Base-by-base conservation (phyloP, 2,113 vertebrate species). In the Ameiurus melas region DNA sequence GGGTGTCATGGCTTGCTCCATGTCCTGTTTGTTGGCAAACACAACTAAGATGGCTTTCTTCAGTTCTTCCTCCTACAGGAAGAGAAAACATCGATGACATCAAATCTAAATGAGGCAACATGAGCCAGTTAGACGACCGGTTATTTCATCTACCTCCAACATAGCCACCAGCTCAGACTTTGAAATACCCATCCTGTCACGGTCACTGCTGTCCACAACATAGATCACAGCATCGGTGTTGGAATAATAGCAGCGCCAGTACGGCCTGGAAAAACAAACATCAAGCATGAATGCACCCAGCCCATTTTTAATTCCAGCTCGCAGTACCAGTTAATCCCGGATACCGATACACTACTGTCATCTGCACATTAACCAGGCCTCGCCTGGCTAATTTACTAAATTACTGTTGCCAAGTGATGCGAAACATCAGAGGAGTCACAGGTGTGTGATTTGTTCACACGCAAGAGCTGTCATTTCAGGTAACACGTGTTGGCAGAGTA, bases 11-110 rank as follows among this genome's bases (percentile, higher is more conserved):
- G 98, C 97, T 92, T 98, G 97, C 78, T 98, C 98, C 98, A 99
- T 99, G 92, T 99, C 98, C 93, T 99, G 98, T 89, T 99, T 99
- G 92, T 99, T 99, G 53, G 98, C 98, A 94, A 99, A 99, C 78
- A 99, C 98, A 90, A 99, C 97, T 89, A 99, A 94, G 93, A 99
- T 98, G 5, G 98, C 98, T 93, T 99, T 99, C 94, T 98, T 98
- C 91, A 99, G 92, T 92, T 99, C 98, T 87, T 99, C 98, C 89
- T 99, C 98, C 98, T 99, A 92, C 16, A 33, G 60, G 8, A 90
- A 33, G 9, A 80, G 16, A 33, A 36, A 73, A 0, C 4, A 57
- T 36, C 12, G 83, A 27, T 30, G 70, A 14, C 33, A 75, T 22
- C 19, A 27, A 17, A 53, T 58, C 33, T 27, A 53, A 5, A 53